Percentiles rank a stretch among this genome's conserved stretches.
These are phyloP conservation scores for Mus spicilegus DNA, from an alignment of 2,113 vertebrate species.

Conservation along the genomic window DNA sequence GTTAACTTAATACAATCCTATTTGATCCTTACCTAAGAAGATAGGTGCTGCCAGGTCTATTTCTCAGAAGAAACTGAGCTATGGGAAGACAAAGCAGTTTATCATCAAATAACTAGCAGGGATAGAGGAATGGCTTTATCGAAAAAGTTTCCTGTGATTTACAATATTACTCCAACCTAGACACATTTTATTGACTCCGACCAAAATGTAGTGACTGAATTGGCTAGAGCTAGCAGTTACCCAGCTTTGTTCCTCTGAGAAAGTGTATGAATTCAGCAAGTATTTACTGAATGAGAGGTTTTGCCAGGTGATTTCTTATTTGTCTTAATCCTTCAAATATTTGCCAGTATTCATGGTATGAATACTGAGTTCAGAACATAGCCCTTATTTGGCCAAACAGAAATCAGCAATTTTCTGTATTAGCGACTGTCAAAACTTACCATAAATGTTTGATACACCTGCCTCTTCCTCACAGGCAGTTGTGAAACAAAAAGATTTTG, in stretches of 20 bases:
- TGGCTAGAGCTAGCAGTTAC: not conserved
- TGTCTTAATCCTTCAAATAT: not conserved
- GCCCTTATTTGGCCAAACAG: not conserved
- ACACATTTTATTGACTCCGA: not conserved
- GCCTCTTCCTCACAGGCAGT: not conserved
- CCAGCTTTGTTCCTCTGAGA: not conserved
- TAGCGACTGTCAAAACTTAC: not conserved
- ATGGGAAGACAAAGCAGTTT: not conserved
- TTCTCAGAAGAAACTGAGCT: slow-evolving; percentile 45
- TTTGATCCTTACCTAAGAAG: not conserved
- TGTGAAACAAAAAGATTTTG: not conserved
- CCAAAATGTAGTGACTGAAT: not conserved
- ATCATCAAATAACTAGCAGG: not conserved
- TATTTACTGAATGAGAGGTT: slow-evolving; percentile 37
- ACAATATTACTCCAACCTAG: not conserved
- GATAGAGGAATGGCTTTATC: not conserved
- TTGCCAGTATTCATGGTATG: slow-evolving; percentile 9
- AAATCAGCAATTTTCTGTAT: not conserved
- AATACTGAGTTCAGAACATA: not conserved
- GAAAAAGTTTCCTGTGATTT: not conserved
- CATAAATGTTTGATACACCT: not conserved
- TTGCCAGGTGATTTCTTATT: not conserved
- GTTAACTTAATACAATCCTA: not conserved
- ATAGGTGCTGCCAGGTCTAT: not conserved
- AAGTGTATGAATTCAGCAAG: slow-evolving; percentile 33